Evolutionary conservation across 2,888 invertebrate genomes (phyloP).

Genomic region (Hemistola chrysoprasaria): DNA sequence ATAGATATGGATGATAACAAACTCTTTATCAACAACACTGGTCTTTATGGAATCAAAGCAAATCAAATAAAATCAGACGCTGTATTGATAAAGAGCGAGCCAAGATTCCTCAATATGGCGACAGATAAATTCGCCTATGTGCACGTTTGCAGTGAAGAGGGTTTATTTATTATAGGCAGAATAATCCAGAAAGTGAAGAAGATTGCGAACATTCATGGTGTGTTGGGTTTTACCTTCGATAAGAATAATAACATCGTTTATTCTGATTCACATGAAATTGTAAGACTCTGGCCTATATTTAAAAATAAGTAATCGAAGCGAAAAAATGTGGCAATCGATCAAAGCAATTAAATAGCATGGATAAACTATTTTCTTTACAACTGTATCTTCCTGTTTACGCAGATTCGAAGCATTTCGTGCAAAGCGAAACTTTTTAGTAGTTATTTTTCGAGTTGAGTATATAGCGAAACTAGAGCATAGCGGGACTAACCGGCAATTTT

Average conservation of each 20-base stretch:
- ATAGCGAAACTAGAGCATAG: too few relatives aligned
- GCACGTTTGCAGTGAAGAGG: constrained; percentile 61
- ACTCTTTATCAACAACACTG: constrained; percentile 61
- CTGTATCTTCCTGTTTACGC: too few relatives aligned
- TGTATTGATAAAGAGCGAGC: constrained; percentile 49
- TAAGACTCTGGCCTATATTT: constrained; percentile 41
- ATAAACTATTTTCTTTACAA: too few relatives aligned
- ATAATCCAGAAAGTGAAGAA: constrained; percentile 53
- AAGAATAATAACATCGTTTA: constrained; percentile 59
- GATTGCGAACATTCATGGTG: constrained; percentile 52
- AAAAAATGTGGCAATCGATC: too few relatives aligned
- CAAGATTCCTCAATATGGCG: constrained; percentile 56
- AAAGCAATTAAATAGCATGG: too few relatives aligned
- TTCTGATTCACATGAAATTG: constrained; percentile 61
- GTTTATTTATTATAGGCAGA: constrained; percentile 56
- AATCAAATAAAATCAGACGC: constrained; percentile 27
- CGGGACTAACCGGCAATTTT: too few relatives aligned
- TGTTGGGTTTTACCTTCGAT: constrained; percentile 62
- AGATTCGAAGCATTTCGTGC: too few relatives aligned
- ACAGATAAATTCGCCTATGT: constrained; percentile 54
- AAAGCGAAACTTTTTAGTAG: too few relatives aligned
- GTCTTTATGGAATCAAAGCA: constrained; percentile 53
- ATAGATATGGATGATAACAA: constrained; percentile 54
- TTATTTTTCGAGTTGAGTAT: too few relatives aligned
- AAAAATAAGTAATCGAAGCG: neutral